A percentile compares a stretch with the other conserved stretches of the same genome.
These are phyloP conservation scores for Pteropus rufus DNA, from an alignment of 2,797 vertebrate genomes.

Conservation along the genomic window DNA sequence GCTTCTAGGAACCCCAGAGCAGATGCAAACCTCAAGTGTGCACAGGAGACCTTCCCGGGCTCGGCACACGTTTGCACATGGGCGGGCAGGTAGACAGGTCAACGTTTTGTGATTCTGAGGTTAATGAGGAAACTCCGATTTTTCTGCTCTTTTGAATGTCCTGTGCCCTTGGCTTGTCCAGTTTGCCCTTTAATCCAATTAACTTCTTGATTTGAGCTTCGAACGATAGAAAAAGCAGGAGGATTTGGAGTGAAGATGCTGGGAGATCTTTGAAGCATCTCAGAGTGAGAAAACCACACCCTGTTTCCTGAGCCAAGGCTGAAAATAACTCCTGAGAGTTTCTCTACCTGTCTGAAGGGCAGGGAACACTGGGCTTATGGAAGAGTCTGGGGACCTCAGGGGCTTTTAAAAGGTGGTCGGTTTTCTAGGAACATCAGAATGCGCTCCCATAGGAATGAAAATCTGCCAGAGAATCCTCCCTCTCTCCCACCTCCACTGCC, in stretches of 20 bases:
- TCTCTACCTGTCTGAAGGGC: background rate
- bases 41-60: rapidly evolving
- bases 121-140: background rate
- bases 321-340: background rate
- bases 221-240: background rate
- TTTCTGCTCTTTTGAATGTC: background rate
- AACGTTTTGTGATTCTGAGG: background rate
- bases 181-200: background rate
- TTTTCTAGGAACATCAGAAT: background rate
- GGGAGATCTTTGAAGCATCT: background rate
- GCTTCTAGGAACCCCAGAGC: background rate
- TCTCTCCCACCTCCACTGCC: background rate
- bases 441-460: background rate
- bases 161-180: background rate
- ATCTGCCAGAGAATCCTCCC: background rate
- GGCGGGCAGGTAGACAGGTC: background rate
- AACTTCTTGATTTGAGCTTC: background rate
- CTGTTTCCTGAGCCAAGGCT: background rate
- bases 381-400: background rate
- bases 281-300: background rate
- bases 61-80: background rate
- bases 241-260: background rate
- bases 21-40: background rate
- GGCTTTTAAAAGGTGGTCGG: background rate
- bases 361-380: background rate